Conservation (phyloP, 2,888 invertebrate genomes). For the Rhingia campestris region DNA sequence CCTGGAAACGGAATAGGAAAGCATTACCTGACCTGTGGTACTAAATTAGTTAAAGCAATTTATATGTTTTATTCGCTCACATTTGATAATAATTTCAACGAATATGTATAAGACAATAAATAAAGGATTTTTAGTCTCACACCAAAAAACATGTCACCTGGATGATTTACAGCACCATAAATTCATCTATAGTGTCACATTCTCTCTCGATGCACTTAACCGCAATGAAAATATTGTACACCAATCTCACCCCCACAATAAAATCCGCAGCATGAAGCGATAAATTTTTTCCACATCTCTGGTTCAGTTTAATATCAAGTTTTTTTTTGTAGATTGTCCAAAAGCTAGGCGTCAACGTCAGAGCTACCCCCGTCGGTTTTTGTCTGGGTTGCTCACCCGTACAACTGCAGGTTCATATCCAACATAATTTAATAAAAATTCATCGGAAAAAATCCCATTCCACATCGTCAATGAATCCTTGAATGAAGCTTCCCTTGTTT, state of each 20-base stretch:
- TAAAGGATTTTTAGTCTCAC: neutral
- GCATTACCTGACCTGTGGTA: no score
- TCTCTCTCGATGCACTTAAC: constrained; percentile 9
- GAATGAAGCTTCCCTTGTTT: constrained; percentile 33
- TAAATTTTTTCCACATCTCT: constrained; percentile 10
- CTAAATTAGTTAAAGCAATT: no score
- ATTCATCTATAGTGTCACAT: constrained; percentile 3
- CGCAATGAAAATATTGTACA: constrained; percentile 18
- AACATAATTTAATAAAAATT: constrained; percentile 24
- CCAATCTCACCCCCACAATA: constrained; percentile 18
- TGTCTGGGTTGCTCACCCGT: neutral
- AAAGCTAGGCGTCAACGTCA: constrained; percentile 6
- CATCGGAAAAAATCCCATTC: neutral
- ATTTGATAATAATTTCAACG: no score
- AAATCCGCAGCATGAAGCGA: constrained; percentile 10
- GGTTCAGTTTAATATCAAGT: no score
- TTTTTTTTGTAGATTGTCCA: no score
- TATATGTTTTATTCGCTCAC: no score
- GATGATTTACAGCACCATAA: neutral
- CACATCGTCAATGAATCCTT: constrained; percentile 5
- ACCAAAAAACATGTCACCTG: neutral
- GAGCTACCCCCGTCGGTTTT: constrained; percentile 17
- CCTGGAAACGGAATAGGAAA: no score
- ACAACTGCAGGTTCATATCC: neutral
- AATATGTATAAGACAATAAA: neutral